phyloP scores from a whole-genome alignment of 2,888 invertebrate genomes.

The Apamea anceps region DNA sequence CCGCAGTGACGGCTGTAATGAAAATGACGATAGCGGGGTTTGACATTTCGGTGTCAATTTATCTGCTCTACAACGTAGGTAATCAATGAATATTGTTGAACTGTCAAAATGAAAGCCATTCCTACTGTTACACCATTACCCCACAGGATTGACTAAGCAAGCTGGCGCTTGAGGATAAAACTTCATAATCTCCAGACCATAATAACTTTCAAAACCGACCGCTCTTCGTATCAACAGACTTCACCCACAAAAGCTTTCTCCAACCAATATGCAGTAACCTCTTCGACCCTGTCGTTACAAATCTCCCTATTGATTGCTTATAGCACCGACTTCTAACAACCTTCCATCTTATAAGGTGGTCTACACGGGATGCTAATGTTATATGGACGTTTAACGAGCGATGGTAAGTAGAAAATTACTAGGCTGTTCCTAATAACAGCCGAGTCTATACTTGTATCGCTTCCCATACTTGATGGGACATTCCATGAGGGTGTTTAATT shows the following conservation, averaged over 20 bases:
- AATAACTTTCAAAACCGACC: neutral
- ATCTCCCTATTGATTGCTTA: slow-evolving; percentile 29
- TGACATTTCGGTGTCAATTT: too few relatives aligned
- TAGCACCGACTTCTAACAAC: slow-evolving; percentile 33
- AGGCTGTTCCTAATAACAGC: slow-evolving; percentile 32
- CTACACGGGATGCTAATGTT: slow-evolving; percentile 50
- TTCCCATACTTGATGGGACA: slow-evolving; percentile 8
- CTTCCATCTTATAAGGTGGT: slow-evolving; percentile 38
- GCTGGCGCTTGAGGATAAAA: neutral
- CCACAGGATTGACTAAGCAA: neutral
- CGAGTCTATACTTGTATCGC: slow-evolving; percentile 17
- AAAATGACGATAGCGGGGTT: too few relatives aligned
- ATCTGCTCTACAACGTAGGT: too few relatives aligned
- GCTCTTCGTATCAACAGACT: neutral
- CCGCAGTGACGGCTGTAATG: too few relatives aligned
- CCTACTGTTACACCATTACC: too few relatives aligned
- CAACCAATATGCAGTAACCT: slow-evolving; percentile 5
- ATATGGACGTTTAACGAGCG: slow-evolving; percentile 41
- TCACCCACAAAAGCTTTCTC: slow-evolving; percentile 19
- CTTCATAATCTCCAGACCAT: neutral
- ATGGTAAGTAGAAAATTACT: slow-evolving; percentile 61
- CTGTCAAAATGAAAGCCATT: too few relatives aligned
- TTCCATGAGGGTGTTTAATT: neutral
- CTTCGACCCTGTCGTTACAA: slow-evolving; percentile 38
- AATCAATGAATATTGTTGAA: too few relatives aligned